phyloP scores from a whole-genome alignment of 1,140 invertebrate species.

The Zeugodacus cucurbitae region DNA sequence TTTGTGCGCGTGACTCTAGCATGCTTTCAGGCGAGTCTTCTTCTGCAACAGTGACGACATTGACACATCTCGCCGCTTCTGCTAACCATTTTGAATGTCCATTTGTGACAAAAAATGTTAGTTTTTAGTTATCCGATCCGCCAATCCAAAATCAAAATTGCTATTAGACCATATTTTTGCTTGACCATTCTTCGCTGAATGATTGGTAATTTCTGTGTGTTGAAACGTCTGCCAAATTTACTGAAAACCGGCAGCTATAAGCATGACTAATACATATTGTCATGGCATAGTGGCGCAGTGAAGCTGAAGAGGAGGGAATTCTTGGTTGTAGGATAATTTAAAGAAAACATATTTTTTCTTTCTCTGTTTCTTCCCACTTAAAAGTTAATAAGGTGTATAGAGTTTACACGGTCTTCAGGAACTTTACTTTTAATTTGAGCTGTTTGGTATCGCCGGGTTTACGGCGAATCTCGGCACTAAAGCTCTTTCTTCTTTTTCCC shows the following conservation, averaged over 20 bases:
- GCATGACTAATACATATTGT: not conserved
- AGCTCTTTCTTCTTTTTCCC: too few relatives aligned
- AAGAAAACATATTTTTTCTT: too few relatives aligned
- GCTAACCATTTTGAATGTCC: not conserved
- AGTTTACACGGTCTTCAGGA: too few relatives aligned
- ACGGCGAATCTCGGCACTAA: too few relatives aligned
- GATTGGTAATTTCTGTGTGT: conserved; percentile 15
- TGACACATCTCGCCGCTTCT: not conserved
- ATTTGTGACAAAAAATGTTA: too few relatives aligned
- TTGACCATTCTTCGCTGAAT: not conserved
- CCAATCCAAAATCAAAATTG: conserved; percentile 13
- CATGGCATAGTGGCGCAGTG: too few relatives aligned
- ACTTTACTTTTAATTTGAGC: too few relatives aligned
- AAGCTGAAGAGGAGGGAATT: too few relatives aligned
- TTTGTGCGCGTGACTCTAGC: not conserved
- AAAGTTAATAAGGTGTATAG: too few relatives aligned
- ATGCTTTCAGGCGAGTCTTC: not conserved
- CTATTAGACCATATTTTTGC: not conserved
- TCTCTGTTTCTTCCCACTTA: too few relatives aligned
- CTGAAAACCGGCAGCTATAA: not conserved
- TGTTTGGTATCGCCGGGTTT: too few relatives aligned
- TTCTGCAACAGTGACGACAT: not conserved
- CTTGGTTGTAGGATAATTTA: too few relatives aligned
- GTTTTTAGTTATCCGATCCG: not conserved
- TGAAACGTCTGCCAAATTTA: not conserved